These are phyloP conservation scores for Megalurothrips usitatus DNA, from an alignment of 2,888 invertebrate species.

Conservation along the genomic window DNA sequence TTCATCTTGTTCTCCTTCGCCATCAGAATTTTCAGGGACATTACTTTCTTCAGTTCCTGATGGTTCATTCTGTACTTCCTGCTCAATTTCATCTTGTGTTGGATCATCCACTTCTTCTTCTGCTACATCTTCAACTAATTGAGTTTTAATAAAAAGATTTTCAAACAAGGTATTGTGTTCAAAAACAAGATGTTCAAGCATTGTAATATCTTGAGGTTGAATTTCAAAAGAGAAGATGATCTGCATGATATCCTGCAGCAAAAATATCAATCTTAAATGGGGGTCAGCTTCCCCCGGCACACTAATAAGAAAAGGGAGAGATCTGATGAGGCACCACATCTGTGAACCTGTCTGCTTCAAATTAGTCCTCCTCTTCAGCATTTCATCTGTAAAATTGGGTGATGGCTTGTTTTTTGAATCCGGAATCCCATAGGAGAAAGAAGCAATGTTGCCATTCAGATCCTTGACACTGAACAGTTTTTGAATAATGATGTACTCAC, in stretches of 20 bases:
- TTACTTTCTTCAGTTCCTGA: too few relatives aligned
- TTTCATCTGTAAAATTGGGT: too few relatives aligned
- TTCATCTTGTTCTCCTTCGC: not conserved
- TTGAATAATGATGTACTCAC: too few relatives aligned
- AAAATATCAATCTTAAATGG: not conserved
- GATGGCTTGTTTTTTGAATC: too few relatives aligned
- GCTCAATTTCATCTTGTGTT: too few relatives aligned
- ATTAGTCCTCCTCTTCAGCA: too few relatives aligned
- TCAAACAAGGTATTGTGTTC: too few relatives aligned
- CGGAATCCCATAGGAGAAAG: too few relatives aligned
- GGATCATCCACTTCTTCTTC: not conserved
- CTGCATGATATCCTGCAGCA: too few relatives aligned
- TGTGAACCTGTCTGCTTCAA: not conserved
- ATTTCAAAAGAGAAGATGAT: not conserved
- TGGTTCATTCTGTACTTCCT: too few relatives aligned
- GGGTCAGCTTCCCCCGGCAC: not conserved
- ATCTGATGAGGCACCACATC: not conserved
- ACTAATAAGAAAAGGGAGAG: not conserved
- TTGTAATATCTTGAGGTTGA: not conserved
- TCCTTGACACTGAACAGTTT: too few relatives aligned
- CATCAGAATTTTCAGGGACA: not conserved
- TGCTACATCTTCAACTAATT: not conserved
- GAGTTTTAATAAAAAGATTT: not conserved
- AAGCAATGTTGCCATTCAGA: too few relatives aligned
- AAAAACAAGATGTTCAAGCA: not conserved